Evolutionary conservation across 2,113 vertebrate species (phyloP).

Genomic region (Nothoprocta pentlandii): DNA sequence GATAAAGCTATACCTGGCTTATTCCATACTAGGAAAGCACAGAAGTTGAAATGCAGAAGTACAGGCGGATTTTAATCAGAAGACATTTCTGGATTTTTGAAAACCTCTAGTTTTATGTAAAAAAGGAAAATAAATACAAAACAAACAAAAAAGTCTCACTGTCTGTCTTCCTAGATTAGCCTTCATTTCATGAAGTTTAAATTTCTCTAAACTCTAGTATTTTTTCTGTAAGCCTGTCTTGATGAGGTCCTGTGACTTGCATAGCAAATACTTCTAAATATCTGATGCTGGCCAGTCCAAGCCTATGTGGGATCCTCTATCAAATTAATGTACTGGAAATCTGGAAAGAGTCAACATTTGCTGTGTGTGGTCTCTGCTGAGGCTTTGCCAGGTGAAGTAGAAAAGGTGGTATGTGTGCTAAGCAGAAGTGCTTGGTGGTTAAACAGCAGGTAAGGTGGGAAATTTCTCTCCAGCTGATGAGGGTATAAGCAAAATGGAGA

Average conservation of each 20-base stretch:
- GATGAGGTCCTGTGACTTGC: not conserved
- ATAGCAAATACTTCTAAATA: not conserved
- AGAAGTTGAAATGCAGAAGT: not conserved
- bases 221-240: not conserved
- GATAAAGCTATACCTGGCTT: not conserved
- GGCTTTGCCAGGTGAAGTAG: not conserved
- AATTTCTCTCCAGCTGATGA: not conserved
- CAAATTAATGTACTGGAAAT: not conserved
- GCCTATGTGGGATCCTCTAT: not conserved
- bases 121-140: not conserved
- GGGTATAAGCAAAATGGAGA: not conserved
- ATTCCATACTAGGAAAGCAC: not conserved
- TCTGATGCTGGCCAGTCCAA: not conserved
- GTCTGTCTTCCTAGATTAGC: not conserved
- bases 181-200: not conserved
- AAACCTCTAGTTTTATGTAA: not conserved
- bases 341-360: not conserved
- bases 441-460: not conserved
- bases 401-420: not conserved
- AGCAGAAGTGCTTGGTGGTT: not conserved
- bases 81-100: not conserved
- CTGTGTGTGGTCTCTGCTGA: accelerated
- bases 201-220: not conserved
- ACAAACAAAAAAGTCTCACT: not conserved
- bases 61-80: not conserved